Conservation (phyloP, 2,888 invertebrate species). For the Empis stercorea region DNA sequence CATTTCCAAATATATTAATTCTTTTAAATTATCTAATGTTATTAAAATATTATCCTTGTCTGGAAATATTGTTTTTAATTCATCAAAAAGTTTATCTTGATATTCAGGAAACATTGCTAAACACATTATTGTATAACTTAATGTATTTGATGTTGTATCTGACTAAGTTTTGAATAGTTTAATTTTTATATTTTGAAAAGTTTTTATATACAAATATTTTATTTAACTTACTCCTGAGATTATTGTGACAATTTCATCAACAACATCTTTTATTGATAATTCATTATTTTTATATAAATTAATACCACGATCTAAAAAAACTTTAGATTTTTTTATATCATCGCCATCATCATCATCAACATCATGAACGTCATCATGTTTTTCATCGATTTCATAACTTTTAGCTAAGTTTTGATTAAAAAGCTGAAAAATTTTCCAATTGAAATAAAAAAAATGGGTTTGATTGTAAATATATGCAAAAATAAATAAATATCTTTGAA, state of each 20-base stretch:
- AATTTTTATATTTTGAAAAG: background rate
- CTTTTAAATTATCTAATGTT: slow-evolving; percentile 22
- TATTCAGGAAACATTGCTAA: slow-evolving; percentile 28
- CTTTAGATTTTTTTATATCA: background rate
- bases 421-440: too few relatives aligned
- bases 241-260: background rate
- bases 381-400: background rate
- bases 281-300: background rate
- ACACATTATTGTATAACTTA: slow-evolving; percentile 29
- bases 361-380: too few relatives aligned
- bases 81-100: slow-evolving; percentile 25
- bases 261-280: background rate
- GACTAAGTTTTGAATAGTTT: slow-evolving; percentile 17
- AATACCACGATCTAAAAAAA: background rate
- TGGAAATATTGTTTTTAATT: slow-evolving; percentile 20
- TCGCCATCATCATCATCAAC: background rate
- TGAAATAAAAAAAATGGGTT: too few relatives aligned
- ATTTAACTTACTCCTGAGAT: background rate
- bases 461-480: too few relatives aligned
- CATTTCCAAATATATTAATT: slow-evolving; percentile 27
- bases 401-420: background rate
- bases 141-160: slow-evolving; percentile 29
- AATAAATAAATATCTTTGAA: background rate
- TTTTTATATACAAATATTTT: background rate
- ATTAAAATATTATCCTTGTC: slow-evolving; percentile 10